Conservation (phyloP, 2,888 invertebrate species). For the Andrena haemorrhoa region DNA sequence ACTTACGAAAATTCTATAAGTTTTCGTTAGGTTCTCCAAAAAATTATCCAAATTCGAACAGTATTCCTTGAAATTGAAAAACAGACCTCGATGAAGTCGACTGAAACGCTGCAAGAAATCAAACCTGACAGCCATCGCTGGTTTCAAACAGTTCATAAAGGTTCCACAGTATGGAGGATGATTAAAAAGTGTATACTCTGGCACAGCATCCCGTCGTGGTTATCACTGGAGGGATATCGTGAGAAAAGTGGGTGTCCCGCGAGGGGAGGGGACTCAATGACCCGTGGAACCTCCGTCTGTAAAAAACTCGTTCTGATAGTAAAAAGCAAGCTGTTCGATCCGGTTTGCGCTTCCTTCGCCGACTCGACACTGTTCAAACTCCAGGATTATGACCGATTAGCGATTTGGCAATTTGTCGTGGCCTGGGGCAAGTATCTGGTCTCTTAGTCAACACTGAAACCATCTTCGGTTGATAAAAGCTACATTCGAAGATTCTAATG, state of each 20-base stretch:
- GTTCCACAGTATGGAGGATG: not conserved
- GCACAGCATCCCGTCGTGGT: slow-evolving; percentile 14
- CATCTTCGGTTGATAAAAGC: no score
- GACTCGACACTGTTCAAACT: slow-evolving; percentile 70
- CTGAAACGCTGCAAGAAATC: no score
- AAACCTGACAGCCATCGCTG: no score
- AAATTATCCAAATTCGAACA: no score
- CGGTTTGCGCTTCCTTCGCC: slow-evolving; percentile 56
- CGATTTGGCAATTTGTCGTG: slow-evolving; percentile 62
- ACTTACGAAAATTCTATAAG: no score
- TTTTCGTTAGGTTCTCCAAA: no score
- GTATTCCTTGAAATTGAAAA: no score
- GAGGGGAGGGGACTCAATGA: slow-evolving; percentile 56
- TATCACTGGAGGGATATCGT: slow-evolving; percentile 49
- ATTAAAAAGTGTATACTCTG: not conserved
- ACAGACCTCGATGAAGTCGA: no score
- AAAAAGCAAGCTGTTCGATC: slow-evolving; percentile 58
- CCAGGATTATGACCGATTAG: slow-evolving; percentile 51
- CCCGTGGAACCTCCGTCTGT: slow-evolving; percentile 70
- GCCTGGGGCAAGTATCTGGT: not conserved
- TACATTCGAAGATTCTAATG: not conserved
- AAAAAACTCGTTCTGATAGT: slow-evolving; percentile 74
- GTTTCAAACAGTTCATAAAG: no score
- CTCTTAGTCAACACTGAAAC: not conserved
- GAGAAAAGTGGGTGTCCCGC: slow-evolving; percentile 34